Evolutionary conservation across 2,888 invertebrate genomes (phyloP).

Genomic region (Schizaphis graminum): DNA sequence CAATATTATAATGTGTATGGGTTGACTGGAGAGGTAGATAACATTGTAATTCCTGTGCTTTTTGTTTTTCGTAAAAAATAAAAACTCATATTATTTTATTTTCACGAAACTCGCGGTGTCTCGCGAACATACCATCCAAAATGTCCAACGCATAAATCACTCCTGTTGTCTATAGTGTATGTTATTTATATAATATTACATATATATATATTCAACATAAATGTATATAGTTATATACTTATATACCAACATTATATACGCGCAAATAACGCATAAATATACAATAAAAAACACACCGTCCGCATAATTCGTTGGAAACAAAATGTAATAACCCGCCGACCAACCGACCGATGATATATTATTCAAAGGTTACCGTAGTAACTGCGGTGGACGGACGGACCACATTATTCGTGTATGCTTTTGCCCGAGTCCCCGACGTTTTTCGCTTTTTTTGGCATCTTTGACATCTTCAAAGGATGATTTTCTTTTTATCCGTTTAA

Average conservation of each 20-base stretch:
- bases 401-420: not conserved
- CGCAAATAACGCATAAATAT: not conserved
- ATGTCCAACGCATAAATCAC: not conserved
- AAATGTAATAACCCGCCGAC: conserved; percentile 30
- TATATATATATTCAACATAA: not conserved
- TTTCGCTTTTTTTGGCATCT: not conserved
- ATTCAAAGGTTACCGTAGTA: conserved; percentile 37
- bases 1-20: not conserved
- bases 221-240: not conserved
- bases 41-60: not conserved
- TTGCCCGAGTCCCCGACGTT: not conserved
- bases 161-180: not conserved
- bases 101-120: not conserved
- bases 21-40: not conserved
- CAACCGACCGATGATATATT: conserved; percentile 8
- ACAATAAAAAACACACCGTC: conserved; percentile 24
- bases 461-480: conserved; percentile 9
- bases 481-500: conserved; percentile 10
- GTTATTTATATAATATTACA: not conserved
- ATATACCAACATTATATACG: not conserved
- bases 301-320: conserved; percentile 23
- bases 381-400: not conserved
- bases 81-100: not conserved
- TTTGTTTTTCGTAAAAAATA: not conserved
- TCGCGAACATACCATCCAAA: not conserved